Evolutionary conservation across 2,797 vertebrate species (phyloP).

Genomic region (Phoxinus dragarum): DNA sequence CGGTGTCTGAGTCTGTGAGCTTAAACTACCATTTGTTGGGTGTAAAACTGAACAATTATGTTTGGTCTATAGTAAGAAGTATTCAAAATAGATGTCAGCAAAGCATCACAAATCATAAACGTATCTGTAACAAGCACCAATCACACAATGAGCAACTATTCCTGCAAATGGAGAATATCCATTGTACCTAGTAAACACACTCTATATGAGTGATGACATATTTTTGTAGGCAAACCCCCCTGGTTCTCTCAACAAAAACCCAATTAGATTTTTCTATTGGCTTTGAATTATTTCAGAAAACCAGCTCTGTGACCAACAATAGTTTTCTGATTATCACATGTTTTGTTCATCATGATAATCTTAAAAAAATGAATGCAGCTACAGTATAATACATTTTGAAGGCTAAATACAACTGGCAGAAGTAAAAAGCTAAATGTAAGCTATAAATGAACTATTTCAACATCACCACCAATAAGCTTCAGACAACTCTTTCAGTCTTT

Average conservation of each 20-base stretch:
- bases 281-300: neutral
- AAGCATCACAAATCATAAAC: neutral
- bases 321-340: neutral
- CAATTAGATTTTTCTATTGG: neutral
- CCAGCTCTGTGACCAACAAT: neutral
- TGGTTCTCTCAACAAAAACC: neutral
- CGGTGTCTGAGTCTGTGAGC: conserved; percentile 41
- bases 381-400: neutral
- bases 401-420: neutral
- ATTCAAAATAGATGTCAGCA: neutral
- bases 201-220: neutral
- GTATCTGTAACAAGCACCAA: conserved; percentile 3
- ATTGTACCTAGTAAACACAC: too few species aligned
- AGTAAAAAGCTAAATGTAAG: neutral
- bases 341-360: neutral
- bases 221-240: neutral
- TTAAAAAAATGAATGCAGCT: neutral
- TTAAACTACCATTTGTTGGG: neutral
- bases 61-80: neutral
- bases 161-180: neutral
- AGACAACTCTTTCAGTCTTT: too few species aligned
- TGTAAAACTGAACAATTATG: neutral
- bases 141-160: neutral
- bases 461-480: neutral
- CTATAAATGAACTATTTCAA: neutral